Conservation (phyloP, 2,113 vertebrate genomes). For the Varanus salvator region DNA sequence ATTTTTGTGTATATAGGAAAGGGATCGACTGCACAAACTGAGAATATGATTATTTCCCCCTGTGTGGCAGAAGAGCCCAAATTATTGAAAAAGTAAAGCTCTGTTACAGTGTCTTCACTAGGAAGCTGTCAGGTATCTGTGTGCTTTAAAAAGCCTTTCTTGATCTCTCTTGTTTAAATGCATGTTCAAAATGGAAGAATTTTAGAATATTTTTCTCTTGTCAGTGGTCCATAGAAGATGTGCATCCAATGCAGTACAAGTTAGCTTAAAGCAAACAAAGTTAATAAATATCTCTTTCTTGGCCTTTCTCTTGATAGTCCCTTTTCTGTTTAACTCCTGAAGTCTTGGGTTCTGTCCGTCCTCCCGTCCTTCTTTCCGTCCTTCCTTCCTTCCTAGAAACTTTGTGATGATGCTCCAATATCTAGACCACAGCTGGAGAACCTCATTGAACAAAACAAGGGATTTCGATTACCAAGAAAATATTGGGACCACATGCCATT, state of each 20-base stretch:
- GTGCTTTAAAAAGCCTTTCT: not conserved
- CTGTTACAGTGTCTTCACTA: not conserved
- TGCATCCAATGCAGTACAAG: not conserved
- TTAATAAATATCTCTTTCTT: not conserved
- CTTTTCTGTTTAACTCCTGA: not conserved
- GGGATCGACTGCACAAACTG: slow-evolving; percentile 15
- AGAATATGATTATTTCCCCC: slow-evolving; percentile 15
- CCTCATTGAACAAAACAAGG: too few relatives aligned
- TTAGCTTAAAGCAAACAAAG: not conserved
- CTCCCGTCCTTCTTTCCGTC: not conserved
- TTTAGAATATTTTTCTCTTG: not conserved
- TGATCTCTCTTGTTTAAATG: not conserved
- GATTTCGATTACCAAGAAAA: too few relatives aligned
- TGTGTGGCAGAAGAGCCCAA: not conserved
- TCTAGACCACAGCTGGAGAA: not conserved
- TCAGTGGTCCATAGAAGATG: not conserved
- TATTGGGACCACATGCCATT: too few relatives aligned
- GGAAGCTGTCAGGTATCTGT: not conserved
- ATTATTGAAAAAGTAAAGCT: slow-evolving; percentile 25
- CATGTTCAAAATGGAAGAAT: not conserved
- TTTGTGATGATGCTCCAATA: not conserved
- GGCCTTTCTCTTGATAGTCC: not conserved
- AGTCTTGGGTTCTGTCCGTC: not conserved
- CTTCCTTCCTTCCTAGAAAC: not conserved
- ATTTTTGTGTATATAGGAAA: not conserved